A percentile compares a stretch with the other conserved stretches of the same genome.
Conservation (phyloP, 2,888 invertebrate species). For the Xestobium rufovillosum region DNA sequence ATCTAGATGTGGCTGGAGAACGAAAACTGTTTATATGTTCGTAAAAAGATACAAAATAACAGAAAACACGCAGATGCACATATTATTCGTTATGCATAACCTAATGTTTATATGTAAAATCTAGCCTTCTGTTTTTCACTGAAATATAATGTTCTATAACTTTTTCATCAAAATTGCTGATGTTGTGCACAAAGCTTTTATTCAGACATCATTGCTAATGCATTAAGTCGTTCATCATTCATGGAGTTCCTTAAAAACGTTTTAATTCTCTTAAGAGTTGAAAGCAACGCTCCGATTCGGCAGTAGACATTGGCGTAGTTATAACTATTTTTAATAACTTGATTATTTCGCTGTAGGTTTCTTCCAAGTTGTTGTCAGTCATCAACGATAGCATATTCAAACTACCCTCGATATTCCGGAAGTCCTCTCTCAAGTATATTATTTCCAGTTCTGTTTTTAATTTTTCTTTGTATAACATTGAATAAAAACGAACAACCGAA, state of each 20-base stretch:
- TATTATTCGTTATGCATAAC: too few relatives aligned
- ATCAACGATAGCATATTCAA: slow-evolving; percentile 21
- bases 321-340: slow-evolving; percentile 27
- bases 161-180: too few relatives aligned
- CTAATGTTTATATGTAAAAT: too few relatives aligned
- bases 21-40: too few relatives aligned
- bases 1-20: too few relatives aligned
- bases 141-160: too few relatives aligned
- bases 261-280: slow-evolving; percentile 26
- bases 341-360: slow-evolving; percentile 24
- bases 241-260: slow-evolving; percentile 26
- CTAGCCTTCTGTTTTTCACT: too few relatives aligned
- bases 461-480: slow-evolving; percentile 23
- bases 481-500: slow-evolving; percentile 17
- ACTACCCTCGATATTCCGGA: too few relatives aligned
- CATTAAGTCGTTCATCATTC: slow-evolving; percentile 24
- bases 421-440: slow-evolving; percentile 18
- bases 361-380: slow-evolving; percentile 20
- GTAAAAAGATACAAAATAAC: too few relatives aligned
- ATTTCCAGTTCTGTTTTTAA: slow-evolving; percentile 25
- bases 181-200: too few relatives aligned
- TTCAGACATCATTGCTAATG: slow-evolving; percentile 29
- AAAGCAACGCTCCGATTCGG: slow-evolving; percentile 26
- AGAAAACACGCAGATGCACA: too few relatives aligned
- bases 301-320: slow-evolving; percentile 28